Evolutionary conservation across 2,113 vertebrate genomes (phyloP).

Genomic region (Dendropsophus ebraccatus): DNA sequence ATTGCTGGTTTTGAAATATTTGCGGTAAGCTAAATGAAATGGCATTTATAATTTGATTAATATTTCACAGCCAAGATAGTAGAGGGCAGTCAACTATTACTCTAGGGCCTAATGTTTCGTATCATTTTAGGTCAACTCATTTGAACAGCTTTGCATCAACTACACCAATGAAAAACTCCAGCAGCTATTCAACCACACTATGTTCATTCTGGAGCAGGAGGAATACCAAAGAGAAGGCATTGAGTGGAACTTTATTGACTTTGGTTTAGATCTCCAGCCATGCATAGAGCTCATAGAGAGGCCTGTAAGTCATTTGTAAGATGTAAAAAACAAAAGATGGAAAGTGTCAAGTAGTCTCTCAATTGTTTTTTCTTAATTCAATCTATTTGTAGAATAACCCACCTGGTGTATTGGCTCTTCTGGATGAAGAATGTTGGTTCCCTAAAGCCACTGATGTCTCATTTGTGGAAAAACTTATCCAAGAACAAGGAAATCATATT

Average conservation of each 20-base stretch:
- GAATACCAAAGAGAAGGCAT: slow-evolving; percentile 96
- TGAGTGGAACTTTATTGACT: slow-evolving; percentile 97
- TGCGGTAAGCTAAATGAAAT: slow-evolving; percentile 74
- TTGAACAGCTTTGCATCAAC: slow-evolving; percentile 97
- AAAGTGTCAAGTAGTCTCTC: neutral
- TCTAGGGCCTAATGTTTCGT: neutral
- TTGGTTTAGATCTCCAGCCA: slow-evolving; percentile 92
- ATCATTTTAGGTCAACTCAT: slow-evolving; percentile 87
- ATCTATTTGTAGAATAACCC: slow-evolving; percentile 85
- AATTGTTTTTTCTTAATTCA: neutral
- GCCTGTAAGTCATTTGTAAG: slow-evolving; percentile 73
- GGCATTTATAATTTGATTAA: neutral
- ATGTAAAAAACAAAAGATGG: neutral
- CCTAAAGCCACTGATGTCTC: slow-evolving; percentile 96
- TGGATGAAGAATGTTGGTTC: slow-evolving; percentile 99
- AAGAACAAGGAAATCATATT: slow-evolving; percentile 87
- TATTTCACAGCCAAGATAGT: neutral
- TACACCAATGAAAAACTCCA: slow-evolving; percentile 98
- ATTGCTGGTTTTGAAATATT: slow-evolving; percentile 98
- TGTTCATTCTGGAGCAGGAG: slow-evolving; percentile 97
- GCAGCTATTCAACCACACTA: slow-evolving; percentile 98
- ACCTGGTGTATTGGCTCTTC: slow-evolving; percentile 90
- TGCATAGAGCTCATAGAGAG: slow-evolving; percentile 97
- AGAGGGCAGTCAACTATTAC: neutral
- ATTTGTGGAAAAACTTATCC: slow-evolving; percentile 91